phyloP scores from a whole-genome alignment of 2,113 vertebrate species.

The Equus quagga region DNA sequence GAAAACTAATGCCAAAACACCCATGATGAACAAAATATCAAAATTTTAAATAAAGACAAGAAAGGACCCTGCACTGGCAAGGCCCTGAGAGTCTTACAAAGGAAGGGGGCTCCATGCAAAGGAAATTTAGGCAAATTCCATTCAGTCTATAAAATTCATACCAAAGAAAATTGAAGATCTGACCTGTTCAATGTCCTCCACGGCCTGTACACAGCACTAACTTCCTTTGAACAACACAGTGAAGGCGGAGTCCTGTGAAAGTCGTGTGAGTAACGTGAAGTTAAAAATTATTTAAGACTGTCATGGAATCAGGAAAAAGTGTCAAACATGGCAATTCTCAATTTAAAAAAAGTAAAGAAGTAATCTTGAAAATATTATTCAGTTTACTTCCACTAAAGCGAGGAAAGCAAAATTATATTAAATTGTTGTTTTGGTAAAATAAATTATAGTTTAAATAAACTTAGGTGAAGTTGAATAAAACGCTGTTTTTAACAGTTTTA shows the following conservation, averaged over 20 bases:
- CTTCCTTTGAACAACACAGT: neutral
- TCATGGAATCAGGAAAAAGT: neutral
- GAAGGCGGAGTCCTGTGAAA: neutral
- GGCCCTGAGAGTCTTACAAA: neutral
- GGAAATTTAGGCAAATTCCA: neutral
- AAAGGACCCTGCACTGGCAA: neutral
- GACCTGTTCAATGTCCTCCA: neutral
- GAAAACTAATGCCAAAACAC: neutral
- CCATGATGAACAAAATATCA: neutral
- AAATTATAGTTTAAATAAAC: neutral
- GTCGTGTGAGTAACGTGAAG: neutral
- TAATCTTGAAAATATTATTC: neutral
- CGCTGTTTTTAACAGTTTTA: neutral
- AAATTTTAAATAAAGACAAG: neutral
- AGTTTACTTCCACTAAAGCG: neutral
- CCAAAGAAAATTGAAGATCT: neutral
- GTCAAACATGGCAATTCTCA: neutral
- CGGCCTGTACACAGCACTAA: neutral
- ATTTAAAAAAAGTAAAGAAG: neutral
- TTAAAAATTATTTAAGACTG: neutral
- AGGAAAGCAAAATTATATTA: neutral
- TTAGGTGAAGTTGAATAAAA: neutral
- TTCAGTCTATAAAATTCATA: neutral
- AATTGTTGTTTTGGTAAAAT: neutral
- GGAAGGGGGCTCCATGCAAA: fast-evolving